Conservation (phyloP, 2,797 vertebrate genomes). For the Eulemur albifrons region DNA sequence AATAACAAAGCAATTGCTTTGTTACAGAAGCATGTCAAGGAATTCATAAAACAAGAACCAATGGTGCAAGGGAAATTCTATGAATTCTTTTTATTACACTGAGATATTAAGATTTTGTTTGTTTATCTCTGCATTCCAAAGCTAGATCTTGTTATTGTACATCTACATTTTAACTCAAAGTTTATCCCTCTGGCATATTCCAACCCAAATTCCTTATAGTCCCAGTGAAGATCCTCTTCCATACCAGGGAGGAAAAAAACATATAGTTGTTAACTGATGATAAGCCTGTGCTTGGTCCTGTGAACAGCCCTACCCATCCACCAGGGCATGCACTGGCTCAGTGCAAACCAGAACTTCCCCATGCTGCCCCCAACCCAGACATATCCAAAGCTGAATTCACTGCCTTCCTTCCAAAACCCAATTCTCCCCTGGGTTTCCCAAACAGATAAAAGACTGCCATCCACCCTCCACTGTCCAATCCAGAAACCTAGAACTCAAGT, state of each 20-base stretch:
- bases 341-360: neutral
- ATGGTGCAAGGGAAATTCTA: neutral
- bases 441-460: neutral
- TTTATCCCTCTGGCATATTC: neutral
- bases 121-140: neutral
- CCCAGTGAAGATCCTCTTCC: neutral
- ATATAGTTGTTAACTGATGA: neutral
- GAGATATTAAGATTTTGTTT: neutral
- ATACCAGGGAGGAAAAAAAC: neutral
- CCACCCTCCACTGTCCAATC: neutral
- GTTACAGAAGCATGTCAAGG: neutral
- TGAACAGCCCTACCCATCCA: neutral
- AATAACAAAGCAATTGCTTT: neutral
- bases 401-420: neutral
- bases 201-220: neutral
- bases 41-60: neutral
- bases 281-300: neutral
- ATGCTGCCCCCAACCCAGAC: fast-evolving
- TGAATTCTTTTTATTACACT: neutral
- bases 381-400: neutral
- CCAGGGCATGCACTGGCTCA: neutral
- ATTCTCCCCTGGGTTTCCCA: neutral
- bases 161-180: neutral
- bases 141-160: neutral
- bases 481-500: neutral